phyloP scores from a whole-genome alignment of 92 coral and sea anemone genomes.

The Zoanthus solanderi region DNA sequence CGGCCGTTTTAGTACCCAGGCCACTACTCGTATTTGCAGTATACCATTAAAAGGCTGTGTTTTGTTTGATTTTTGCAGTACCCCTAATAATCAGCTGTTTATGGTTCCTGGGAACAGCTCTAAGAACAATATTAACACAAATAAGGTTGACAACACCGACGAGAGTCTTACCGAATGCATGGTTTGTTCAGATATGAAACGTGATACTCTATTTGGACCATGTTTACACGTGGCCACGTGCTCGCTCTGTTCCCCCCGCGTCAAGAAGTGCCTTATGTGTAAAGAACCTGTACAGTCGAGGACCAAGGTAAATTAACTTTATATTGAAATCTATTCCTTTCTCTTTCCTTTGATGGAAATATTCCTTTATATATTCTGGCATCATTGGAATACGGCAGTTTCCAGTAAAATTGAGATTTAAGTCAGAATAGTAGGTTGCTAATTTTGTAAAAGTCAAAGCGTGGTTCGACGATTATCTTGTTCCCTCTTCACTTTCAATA shows the following conservation, averaged over 20 bases:
- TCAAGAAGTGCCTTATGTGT: constrained; percentile 96
- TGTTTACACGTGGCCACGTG: constrained; percentile 98
- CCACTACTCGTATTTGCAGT: no score
- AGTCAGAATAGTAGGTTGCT: no score
- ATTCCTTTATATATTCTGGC: no score
- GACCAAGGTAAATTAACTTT: constrained; percentile 75
- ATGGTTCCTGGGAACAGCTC: constrained; percentile 47
- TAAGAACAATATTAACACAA: constrained; percentile 69
- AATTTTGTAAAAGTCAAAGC: no score
- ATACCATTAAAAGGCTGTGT: background rate
- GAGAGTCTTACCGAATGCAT: constrained; percentile 92
- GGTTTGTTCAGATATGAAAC: constrained; percentile 96
- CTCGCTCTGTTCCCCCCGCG: constrained; percentile 95
- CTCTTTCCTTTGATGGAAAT: no score
- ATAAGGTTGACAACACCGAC: constrained; percentile 68
- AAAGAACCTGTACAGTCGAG: constrained; percentile 96
- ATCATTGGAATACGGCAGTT: no score
- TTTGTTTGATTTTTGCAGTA: background rate
- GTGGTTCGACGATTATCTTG: no score
- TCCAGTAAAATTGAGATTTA: no score
- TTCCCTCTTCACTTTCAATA: no score
- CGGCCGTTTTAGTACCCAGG: no score
- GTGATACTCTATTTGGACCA: constrained; percentile 98
- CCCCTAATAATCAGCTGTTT: constrained; percentile 37
- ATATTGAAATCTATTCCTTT: no score